Percentiles rank a stretch among this genome's conserved stretches.
Conservation (phyloP, 2,797 vertebrate genomes). For the Sebastes oblongus region DNA sequence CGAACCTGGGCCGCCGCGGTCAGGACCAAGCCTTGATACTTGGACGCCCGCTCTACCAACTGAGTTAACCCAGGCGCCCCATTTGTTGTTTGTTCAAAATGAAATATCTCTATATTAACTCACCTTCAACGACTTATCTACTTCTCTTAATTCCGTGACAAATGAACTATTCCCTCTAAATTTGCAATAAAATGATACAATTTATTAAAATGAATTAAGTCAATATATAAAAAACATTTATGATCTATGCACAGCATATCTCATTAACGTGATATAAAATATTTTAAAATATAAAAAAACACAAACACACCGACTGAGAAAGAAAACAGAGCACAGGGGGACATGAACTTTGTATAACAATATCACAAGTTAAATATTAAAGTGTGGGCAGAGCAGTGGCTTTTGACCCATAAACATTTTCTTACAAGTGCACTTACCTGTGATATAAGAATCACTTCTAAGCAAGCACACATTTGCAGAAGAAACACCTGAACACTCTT, state of each 20-base stretch:
- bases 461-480: neutral
- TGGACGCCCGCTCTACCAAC: too few species aligned
- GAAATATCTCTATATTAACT: too few species aligned
- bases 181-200: conserved; percentile 7
- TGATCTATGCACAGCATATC: conserved; percentile 54
- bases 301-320: neutral
- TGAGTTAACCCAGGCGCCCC: too few species aligned
- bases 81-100: too few species aligned
- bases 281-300: conserved; percentile 26
- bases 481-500: too few species aligned
- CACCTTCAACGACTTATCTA: too few species aligned
- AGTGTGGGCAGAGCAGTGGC: neutral
- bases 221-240: conserved; percentile 34
- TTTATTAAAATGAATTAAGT: conserved; percentile 62
- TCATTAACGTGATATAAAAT: conserved; percentile 34
- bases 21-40: too few species aligned
- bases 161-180: neutral
- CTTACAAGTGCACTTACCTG: too few species aligned
- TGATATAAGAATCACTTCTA: neutral
- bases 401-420: neutral
- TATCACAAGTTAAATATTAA: neutral
- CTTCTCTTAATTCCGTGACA: neutral
- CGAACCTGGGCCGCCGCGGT: too few species aligned
- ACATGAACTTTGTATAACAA: neutral
- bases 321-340: neutral